phyloP scores from a whole-genome alignment of 2,888 invertebrate genomes.

The Boloria euphrosyne region DNA sequence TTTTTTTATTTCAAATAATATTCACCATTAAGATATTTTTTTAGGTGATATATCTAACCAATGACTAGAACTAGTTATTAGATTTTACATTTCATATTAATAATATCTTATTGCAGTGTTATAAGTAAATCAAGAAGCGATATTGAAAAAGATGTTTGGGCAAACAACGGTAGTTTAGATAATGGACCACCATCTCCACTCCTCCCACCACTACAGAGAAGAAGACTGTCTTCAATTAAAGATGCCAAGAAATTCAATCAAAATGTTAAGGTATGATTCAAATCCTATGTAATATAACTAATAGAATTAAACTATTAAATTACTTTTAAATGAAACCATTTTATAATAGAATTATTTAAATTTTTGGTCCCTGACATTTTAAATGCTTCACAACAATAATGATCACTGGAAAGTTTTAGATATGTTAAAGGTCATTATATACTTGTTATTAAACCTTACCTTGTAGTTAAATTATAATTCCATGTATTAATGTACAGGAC shows the following conservation, averaged over 20 bases:
- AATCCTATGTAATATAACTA: neutral
- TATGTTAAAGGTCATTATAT: no score
- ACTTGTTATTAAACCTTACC: no score
- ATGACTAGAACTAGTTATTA: neutral
- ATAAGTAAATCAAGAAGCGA: constrained; percentile 64
- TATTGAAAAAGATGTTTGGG: constrained; percentile 56
- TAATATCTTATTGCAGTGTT: constrained; percentile 59
- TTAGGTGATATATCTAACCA: no score
- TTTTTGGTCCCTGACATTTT: no score
- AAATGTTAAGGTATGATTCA: constrained; percentile 58
- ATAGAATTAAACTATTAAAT: no score
- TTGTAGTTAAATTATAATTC: no score
- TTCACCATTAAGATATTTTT: no score
- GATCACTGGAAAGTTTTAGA: no score
- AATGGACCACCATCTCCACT: constrained; percentile 72
- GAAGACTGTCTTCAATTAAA: constrained; percentile 78
- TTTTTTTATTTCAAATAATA: neutral
- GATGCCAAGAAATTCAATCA: constrained; percentile 73
- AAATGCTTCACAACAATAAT: no score
- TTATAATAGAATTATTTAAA: no score
- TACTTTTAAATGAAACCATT: no score
- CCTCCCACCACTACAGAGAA: constrained; percentile 72
- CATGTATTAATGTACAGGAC: no score
- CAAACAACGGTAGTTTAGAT: constrained; percentile 55
- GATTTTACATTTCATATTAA: constrained; percentile 3